Conservation (phyloP, 53 echinoderm and acorn worm species). For the Antedon mediterranea region DNA sequence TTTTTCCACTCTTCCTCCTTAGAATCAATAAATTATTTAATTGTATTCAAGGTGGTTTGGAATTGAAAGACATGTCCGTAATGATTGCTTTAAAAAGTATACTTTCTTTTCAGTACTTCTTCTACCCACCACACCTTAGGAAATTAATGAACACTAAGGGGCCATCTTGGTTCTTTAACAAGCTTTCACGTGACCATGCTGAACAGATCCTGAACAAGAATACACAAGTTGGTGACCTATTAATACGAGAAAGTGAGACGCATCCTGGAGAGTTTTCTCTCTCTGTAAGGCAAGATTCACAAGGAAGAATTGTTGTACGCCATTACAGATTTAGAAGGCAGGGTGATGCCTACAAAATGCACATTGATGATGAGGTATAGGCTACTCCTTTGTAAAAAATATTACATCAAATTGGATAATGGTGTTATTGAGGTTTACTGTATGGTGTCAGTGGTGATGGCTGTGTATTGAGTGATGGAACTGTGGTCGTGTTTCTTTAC, state of each 20-base stretch:
- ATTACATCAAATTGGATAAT: too few species aligned
- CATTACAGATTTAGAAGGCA: conserved; percentile 61
- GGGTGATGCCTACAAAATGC: conserved; percentile 14
- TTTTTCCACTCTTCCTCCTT: too few species aligned
- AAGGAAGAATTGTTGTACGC: conserved; percentile 30
- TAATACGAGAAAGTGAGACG: conserved; percentile 57
- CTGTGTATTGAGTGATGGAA: too few species aligned
- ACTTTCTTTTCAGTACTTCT: conserved; percentile 6
- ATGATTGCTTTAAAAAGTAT: too few species aligned
- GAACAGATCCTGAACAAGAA: conserved; percentile 75
- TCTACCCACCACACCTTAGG: conserved; percentile 20
- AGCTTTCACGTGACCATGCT: conserved; percentile 49
- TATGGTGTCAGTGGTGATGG: too few species aligned
- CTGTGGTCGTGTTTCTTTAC: too few species aligned
- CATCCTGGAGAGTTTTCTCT: conserved; percentile 54
- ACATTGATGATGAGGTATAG: conserved; percentile 43
- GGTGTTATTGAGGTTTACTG: too few species aligned
- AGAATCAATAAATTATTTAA: too few species aligned
- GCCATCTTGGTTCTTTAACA: conserved; percentile 79
- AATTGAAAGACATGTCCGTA: too few species aligned
- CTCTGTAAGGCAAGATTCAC: conserved; percentile 55
- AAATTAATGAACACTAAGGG: conserved; percentile 8
- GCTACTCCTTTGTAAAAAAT: too few species aligned
- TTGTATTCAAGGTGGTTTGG: too few species aligned
- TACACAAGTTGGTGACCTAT: conserved; percentile 38